phyloP scores from a whole-genome alignment of 2,113 vertebrate species.

The Zosterops japonicus region DNA sequence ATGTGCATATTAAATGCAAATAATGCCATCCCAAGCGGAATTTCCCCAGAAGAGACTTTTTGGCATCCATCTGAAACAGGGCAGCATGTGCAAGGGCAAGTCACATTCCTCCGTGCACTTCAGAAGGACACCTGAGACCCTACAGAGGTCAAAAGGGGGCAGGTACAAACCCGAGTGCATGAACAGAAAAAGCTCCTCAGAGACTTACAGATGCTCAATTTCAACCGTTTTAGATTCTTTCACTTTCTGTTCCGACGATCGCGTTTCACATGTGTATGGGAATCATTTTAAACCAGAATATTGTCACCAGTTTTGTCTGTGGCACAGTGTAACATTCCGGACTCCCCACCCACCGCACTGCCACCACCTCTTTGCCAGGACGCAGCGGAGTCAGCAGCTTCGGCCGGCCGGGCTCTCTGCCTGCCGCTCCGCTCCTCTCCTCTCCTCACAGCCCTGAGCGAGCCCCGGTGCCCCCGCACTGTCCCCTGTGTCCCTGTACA shows the following conservation, averaged over 20 bases:
- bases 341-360: accelerated
- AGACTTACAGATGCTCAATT: neutral
- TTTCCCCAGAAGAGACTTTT: neutral
- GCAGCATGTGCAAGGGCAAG: neutral
- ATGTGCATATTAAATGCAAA: neutral
- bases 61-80: neutral
- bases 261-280: accelerated
- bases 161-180: neutral
- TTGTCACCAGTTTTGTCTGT: accelerated
- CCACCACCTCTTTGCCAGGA: accelerated
- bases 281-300: neutral
- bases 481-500: neutral
- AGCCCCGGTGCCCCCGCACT: accelerated
- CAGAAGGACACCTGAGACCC: neutral
- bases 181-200: neutral
- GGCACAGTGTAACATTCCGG: neutral
- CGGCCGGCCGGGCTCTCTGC: neutral
- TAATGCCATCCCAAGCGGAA: neutral
- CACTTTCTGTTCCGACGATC: neutral
- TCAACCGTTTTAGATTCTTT: neutral
- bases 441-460: neutral
- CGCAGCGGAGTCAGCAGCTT: neutral
- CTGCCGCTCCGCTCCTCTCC: neutral
- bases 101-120: accelerated
- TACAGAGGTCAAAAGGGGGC: neutral